Evolutionary conservation across 1,140 invertebrate genomes (phyloP), one percentile per base, ranked within the genome.

Genomic region (Saccostrea cuccullata): DNA sequence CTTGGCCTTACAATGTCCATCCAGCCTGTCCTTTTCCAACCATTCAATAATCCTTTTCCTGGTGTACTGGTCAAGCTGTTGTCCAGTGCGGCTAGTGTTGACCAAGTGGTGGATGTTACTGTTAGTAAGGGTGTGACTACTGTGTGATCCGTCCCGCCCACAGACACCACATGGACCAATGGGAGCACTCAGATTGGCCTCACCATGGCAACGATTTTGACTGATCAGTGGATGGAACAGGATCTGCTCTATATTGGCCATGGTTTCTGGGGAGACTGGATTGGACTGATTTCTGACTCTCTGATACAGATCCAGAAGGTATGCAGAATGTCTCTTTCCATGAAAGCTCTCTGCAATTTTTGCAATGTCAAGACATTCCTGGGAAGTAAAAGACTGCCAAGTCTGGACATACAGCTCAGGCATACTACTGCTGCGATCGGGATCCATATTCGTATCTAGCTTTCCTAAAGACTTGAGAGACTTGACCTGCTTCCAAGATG

Each of bases 251-350:
- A 94, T 89, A 40, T 91, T 92, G n/a, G 89, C 90, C 88, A 94
- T 91, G n/a, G 92, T 93, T 82, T 92, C 91, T 15, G 93, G 93
- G n/a, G 92, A 93, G 13, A 92, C 92, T 55, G 93, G 92, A 87
- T 92, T 94, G 36, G 92, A 93, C 82, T 91, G 89, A 47, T 88
- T 90, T 86, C 91, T 90, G 85, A 93, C 90, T 82, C 92, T 84
- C 87, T 94, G 93, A 88, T 94, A 94, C 86, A 94, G 86, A 58
- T 94, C 93, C 55, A 94, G 70, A 6, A 94, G 67, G 47, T 93
- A 93, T 2, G 93, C 92, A 2, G 93, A 94, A 83, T 94, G 93
- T 36, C 93, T 87, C 86, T 93, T 93, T 56, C 90, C 90, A 87
- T 94, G 93, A 85, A 94, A 94, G 84, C 93, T 93, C 58, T 93